Evolutionary conservation across 2,888 invertebrate species (phyloP), one percentile per base, ranked within the genome.

Genomic region (Meta bourneti): DNA sequence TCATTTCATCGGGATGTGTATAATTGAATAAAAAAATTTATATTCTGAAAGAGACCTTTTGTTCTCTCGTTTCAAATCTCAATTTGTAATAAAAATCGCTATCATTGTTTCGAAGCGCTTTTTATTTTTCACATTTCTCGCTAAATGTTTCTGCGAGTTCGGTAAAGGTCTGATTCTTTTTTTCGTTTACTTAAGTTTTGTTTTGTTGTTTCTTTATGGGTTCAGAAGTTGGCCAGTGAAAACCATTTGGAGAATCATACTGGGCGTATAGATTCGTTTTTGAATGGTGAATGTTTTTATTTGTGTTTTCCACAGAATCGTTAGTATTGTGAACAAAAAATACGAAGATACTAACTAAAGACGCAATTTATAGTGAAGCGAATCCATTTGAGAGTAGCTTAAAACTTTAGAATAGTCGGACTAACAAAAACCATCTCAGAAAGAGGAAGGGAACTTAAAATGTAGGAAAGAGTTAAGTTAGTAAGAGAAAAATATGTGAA

Each of bases 1-100:
- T 79, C 52, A 79, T 72, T 79, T 71, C 54, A 79, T 19, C 54
- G 61, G 87, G 49, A 71, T 5, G 16, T 74, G 74, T 84, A 74
- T 84, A 84, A 84, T 84, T 84, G 75, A 84, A 61, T 84, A 84
- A 84, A 74, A 84, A 84, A 84, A 84, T 84, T 84, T 75, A 74
- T 52, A 75, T 75, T 6, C 61, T n/a, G n/a, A 84, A 75, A 16
- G 61, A 8, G 61, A 16, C 8, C 61, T 5, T 61, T 61, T 9
- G 61, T 61, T 61, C 61, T 5, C 16, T 61, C 11, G 61, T 61
- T 61, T 61, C 8, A 61, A 61, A 61, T 61, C 61, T 61, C 61
- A 61, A 61, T 61, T 61, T 61, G 61, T 61, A 61, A 61, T 61
- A 61, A 61, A 61, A 61, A 61, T 6, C 61, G 61, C 13, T 61